Base-by-base conservation (phyloP, 2,113 vertebrate genomes). In the Albula goreensis region DNA sequence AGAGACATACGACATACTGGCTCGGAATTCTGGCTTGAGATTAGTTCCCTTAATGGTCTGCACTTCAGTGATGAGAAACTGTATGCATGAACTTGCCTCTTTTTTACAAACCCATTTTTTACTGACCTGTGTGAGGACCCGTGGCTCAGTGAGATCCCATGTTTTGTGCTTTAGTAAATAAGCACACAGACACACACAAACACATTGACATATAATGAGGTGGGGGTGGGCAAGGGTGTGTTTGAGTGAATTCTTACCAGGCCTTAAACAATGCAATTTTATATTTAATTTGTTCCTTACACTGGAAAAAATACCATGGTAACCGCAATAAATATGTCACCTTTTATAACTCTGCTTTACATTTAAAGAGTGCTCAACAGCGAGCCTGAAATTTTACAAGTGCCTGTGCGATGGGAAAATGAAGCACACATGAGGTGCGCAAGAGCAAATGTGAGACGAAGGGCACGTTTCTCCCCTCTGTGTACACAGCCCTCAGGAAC, bases 301-400 rank as follows among this genome's bases (percentile, higher is more conserved):
- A 88, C 87, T 87, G 90, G 86, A 90, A 92, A 94, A 90, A 92
- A 92, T 83, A 82, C 81, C 89, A 91, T 82, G 89, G 90, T 85
- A 90, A 92, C 89, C 88, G 90, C 92, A 90, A 93, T 94, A 90
- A 92, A 88, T 90, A 86, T 90, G 92, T 92, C 92, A 92, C 87
- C 78, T 90, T 93, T 90, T 83, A 89, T 91, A 93, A 93, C 92
- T 92, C 91, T 90, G 87, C 92, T 92, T 93, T 93, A 91, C 91
- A 92, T 94, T 92, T 91, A 91, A 90, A 93, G 92, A 89, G 88
- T 89, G 86, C 88, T 82, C 88, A 90, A 90, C 89, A 85, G 91
- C 80, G 81, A 31, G 85, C 87, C 86, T 9, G 87, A 87, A 86
- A 85, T 93, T 93, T 92, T 91, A 94, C 91, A 93, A 92, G 92